A percentile compares a stretch with the other conserved stretches of the same genome.
These are phyloP conservation scores for Cephus sareptanus DNA, from an alignment of 2,888 invertebrate genomes.

Conservation along the genomic window DNA sequence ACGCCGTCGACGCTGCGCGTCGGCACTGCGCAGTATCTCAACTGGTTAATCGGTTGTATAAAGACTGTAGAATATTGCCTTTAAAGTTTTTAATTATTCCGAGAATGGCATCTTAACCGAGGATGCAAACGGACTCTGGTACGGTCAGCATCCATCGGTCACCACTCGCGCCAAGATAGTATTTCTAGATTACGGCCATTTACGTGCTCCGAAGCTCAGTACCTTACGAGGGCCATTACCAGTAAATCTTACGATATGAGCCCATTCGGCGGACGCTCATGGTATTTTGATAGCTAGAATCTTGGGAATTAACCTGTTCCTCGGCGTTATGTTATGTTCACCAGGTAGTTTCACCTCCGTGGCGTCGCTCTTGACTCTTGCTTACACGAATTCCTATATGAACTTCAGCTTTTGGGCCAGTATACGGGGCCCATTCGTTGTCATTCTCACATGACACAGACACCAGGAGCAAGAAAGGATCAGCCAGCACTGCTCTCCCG, in stretches of 20 bases:
- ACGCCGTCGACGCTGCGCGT: not conserved
- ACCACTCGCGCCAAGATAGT: slow-evolving; percentile 39
- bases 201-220: slow-evolving; percentile 44
- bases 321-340: slow-evolving; percentile 12
- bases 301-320: slow-evolving; percentile 56
- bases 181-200: slow-evolving; percentile 59
- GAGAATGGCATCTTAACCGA: slow-evolving; percentile 28
- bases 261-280: slow-evolving; percentile 40
- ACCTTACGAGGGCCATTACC: slow-evolving; percentile 55
- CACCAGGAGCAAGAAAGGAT: not conserved
- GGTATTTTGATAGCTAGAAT: slow-evolving; percentile 48
- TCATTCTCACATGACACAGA: slow-evolving; percentile 17
- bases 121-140: not conserved
- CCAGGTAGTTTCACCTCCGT: slow-evolving; percentile 10
- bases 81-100: slow-evolving; percentile 45
- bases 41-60: slow-evolving; percentile 45
- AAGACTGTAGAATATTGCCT: slow-evolving; percentile 38
- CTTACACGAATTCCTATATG: slow-evolving; percentile 5
- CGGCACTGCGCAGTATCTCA: slow-evolving; percentile 22
- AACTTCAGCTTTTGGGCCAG: slow-evolving; percentile 28
- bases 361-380: slow-evolving; percentile 2
- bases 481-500: slow-evolving; percentile 25
- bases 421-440: slow-evolving; percentile 27
- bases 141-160: slow-evolving; percentile 6
- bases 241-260: slow-evolving; percentile 51